phyloP scores from a whole-genome alignment of 2,888 invertebrate genomes.

The Lucinisca nassula region DNA sequence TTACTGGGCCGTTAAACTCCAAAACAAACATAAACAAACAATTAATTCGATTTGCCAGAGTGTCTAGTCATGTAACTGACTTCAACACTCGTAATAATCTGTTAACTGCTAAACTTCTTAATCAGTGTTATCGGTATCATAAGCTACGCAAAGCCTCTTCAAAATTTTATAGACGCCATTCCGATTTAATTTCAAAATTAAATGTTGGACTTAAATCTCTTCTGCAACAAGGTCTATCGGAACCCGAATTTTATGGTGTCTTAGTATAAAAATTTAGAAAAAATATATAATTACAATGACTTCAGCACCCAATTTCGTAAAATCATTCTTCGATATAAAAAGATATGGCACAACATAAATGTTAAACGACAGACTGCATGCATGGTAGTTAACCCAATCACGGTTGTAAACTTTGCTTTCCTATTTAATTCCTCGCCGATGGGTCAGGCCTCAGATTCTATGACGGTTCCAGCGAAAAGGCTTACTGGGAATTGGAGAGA shows the following conservation, averaged over 20 bases:
- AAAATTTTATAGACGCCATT: background rate
- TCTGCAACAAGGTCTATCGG: background rate
- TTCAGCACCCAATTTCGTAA: background rate
- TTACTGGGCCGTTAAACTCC: too few relatives aligned
- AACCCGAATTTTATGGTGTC: background rate
- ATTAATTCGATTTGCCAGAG: too few relatives aligned
- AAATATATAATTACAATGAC: too few relatives aligned
- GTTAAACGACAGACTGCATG: background rate
- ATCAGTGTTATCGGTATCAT: background rate
- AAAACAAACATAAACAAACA: too few relatives aligned
- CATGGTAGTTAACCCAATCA: background rate
- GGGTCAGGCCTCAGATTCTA: background rate
- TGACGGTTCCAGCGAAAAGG: background rate
- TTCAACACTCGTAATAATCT: background rate
- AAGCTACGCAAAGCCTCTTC: background rate
- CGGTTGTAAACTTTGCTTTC: background rate
- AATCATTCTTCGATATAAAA: background rate
- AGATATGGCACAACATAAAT: background rate
- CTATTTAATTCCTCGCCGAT: background rate
- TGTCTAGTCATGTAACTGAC: background rate
- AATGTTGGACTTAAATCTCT: background rate
- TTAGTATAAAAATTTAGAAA: too few relatives aligned
- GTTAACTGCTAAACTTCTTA: background rate
- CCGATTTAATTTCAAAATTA: background rate
- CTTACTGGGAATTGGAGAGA: too few relatives aligned